Evolutionary conservation across 2,888 invertebrate species (phyloP), one percentile per base, ranked within the genome.

Genomic region (Galerucella calmariensis): DNA sequence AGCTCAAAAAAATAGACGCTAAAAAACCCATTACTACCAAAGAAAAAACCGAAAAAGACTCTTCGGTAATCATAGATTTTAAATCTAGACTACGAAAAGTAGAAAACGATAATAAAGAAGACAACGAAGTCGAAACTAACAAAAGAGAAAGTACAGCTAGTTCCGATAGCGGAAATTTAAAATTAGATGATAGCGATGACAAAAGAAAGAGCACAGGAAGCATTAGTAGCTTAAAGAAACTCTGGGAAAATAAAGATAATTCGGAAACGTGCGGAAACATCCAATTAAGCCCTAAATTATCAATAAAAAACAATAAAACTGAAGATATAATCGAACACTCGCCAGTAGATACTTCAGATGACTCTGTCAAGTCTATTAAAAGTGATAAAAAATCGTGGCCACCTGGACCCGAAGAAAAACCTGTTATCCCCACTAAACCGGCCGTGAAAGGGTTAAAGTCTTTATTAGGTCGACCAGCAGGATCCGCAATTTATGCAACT

Each of bases 161-260:
- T 81, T 86, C 86, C 0, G 88, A 88, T 74, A 87, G 87, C 75
- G 85, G 86, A 9, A 87, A 89, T 78, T 77, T 86, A 67, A 87
- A 87, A 81, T 83, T 86, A 46, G 92, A 90, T 10, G 94, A 94
- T 68, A 92, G 91, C 16, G 95, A 95, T 69, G 95, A 95, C 85
- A 97, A 96, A 86, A 90, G 97, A 14, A 93, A 95, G 80, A 96
- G 96, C 87, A 96, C 96, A 67, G 97, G 97, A 77, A 96, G 96
- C 88, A 97, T 97, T 84, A 96, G 94, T 86, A 97, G 95, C 87
- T 89, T 97, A 83, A 97, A 97, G 87, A 95, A 95, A 87, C 89
- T 97, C 78, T 97, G 97, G 97, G 97, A 97, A 88, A 94, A 93
- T 79, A 94, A 94, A 85, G 93, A 93, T 85, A 87, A 87, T 4